Percentiles rank a stretch among this genome's conserved stretches.
These are phyloP conservation scores for Acrossocheilus fasciatus DNA, from an alignment of 2,797 vertebrate genomes.

Conservation along the genomic window DNA sequence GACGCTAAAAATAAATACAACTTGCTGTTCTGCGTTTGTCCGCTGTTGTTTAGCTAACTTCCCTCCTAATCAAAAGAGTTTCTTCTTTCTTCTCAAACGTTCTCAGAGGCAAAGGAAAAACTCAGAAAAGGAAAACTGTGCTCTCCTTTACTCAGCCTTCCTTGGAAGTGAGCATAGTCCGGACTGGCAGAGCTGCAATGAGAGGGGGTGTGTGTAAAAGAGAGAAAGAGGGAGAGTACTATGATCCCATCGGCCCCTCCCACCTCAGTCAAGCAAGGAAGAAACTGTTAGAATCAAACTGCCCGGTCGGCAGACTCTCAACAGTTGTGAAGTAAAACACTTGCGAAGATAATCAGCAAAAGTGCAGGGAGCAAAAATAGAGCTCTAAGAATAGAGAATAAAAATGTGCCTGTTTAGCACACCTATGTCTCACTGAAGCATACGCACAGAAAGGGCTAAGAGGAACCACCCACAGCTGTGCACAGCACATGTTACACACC, in stretches of 20 bases:
- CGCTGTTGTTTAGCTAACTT: slow-evolving; percentile 57
- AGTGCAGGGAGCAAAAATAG: slow-evolving; percentile 49
- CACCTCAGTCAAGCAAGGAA: slow-evolving; percentile 73
- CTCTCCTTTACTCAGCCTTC: slow-evolving; percentile 71
- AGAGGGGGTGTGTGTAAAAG: slow-evolving; percentile 72
- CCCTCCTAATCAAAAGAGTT: slow-evolving; percentile 65
- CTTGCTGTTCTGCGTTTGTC: slow-evolving; percentile 62
- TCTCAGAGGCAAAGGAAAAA: slow-evolving; percentile 62
- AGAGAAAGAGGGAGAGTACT: slow-evolving; percentile 70
- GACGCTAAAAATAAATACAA: slow-evolving; percentile 65
- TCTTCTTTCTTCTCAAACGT: slow-evolving; percentile 53
- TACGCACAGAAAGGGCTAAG: slow-evolving; percentile 68
- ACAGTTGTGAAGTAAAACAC: slow-evolving; percentile 51
- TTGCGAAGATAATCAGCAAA: slow-evolving; percentile 19
- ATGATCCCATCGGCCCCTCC: slow-evolving; percentile 78
- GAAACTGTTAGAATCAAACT: slow-evolving; percentile 73
- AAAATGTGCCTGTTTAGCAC: slow-evolving; percentile 52
- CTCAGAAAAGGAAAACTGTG: slow-evolving; percentile 63
- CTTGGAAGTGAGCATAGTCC: slow-evolving; percentile 78
- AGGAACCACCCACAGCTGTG: slow-evolving; percentile 63
- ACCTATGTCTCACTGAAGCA: slow-evolving; percentile 65
- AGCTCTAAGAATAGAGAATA: slow-evolving; percentile 35
- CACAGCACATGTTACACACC: slow-evolving; percentile 63
- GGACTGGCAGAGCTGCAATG: slow-evolving; percentile 80
- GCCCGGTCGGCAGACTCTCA: slow-evolving; percentile 54